Base-by-base conservation (phyloP, 2,113 vertebrate species). In the Zosterops borbonicus region DNA sequence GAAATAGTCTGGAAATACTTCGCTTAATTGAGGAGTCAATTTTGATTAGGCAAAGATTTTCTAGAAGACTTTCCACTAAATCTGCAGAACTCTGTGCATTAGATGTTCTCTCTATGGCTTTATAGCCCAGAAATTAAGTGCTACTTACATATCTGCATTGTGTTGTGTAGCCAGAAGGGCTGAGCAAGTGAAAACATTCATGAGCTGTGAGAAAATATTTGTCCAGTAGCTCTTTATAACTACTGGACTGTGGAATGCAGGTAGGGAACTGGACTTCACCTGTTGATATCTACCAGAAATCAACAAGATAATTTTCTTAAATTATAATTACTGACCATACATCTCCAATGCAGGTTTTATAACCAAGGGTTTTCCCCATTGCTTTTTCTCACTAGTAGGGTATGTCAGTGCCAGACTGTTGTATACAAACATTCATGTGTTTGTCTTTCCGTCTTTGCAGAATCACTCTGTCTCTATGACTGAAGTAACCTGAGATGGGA, bases 401-500 rank as follows among this genome's bases (percentile, higher is more conserved):
- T 29, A 49, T 9, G 14, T 42, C 39, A 79, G 42, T 76, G 49
- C 27, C 35, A 63, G 68, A 55, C 29, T 28, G 59, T 9, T 77
- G 19, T 37, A 19, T 19, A 35, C 17, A 67, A 44, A 63, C 33
- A 16, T 53, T 95, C 17, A 92, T 6, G 15, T 93, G 52, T 97
- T 82, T 97, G 67, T 44, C 46, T 96, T 88, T 88, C 86, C 18
- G 12, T 96, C 84, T 95, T 95, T 97, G 59, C 98, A 99, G 99
- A 99, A 99, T 97, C 99, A 99, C 97, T 99, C 99, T 58, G 98
- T 99, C 85, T 99, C 99, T 83, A 99, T 99, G 99, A 99, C 99
- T 21, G 99, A 99, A 98, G 99, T 99, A 95, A 99, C 99, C 98
- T 99, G 99, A 99, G 98, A 98, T 96, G 97, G 97, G 97, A 97